Percentiles rank a stretch among this genome's conserved stretches.
These are phyloP conservation scores for Pithys albifrons DNA, from an alignment of 2,113 vertebrate genomes.

Conservation along the genomic window DNA sequence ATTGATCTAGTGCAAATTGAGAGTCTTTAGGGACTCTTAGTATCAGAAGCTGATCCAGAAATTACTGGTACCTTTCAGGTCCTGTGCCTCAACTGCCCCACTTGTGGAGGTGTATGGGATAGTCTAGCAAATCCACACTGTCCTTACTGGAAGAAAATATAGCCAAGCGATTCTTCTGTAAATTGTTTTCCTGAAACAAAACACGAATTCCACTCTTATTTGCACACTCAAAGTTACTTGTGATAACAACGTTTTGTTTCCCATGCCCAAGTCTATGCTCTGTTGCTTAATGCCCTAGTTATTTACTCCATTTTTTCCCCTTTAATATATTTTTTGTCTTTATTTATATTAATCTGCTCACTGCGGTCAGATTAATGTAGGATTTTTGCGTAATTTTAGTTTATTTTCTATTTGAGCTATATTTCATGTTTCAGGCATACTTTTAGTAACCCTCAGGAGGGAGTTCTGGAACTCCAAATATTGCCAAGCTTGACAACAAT, in stretches of 20 bases:
- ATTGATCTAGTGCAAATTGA: neutral
- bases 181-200: neutral
- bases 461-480: neutral
- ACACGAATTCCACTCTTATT: neutral
- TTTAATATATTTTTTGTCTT: neutral
- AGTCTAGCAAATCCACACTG: neutral
- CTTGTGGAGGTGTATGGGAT: neutral
- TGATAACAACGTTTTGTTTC: neutral
- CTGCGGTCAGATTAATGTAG: neutral
- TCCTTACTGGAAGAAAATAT: neutral
- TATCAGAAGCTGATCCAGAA: neutral
- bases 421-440: neutral
- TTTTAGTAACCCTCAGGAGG: neutral
- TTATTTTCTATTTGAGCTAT: neutral
- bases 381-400: neutral
- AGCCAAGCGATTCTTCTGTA: neutral
- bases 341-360: neutral
- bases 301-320: neutral
- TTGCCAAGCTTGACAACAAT: neutral
- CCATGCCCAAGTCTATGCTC: neutral
- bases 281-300: neutral
- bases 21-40: neutral
- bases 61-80: neutral
- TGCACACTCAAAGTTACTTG: neutral
- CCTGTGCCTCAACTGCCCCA: neutral